Evolutionary conservation across 2,888 invertebrate species (phyloP).

Genomic region (Agrypnus murinus): DNA sequence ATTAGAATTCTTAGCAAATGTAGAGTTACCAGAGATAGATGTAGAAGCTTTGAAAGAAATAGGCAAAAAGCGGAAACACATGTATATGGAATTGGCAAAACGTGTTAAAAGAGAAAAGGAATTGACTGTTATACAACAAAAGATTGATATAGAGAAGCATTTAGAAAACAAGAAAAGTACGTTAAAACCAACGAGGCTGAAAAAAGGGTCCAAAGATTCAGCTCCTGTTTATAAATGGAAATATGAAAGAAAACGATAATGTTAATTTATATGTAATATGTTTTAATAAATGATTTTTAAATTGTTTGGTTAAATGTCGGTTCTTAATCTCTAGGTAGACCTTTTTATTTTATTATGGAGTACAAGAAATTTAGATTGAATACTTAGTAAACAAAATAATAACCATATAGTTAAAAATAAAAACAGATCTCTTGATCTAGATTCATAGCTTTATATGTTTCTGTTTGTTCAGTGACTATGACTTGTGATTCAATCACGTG

Average conservation of each 20-base stretch:
- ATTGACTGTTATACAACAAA: constrained; percentile 83
- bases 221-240: constrained; percentile 88
- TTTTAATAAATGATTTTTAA: too few species aligned
- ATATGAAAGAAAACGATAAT: constrained; percentile 86
- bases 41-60: constrained; percentile 73
- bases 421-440: too few species aligned
- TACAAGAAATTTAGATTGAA: too few species aligned
- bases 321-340: too few species aligned
- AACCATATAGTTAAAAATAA: too few species aligned
- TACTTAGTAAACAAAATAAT: too few species aligned
- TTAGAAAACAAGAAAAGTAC: constrained; percentile 77
- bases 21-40: constrained; percentile 76
- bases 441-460: too few species aligned
- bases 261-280: too few species aligned
- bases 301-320: too few species aligned
- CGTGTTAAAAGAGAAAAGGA: constrained; percentile 86
- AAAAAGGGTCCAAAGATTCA: constrained; percentile 77
- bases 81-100: constrained; percentile 84
- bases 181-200: constrained; percentile 79
- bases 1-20: constrained; percentile 80
- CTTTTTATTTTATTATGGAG: too few species aligned
- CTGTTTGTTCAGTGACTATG: too few species aligned
- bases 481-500: too few species aligned
- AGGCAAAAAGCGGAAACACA: constrained; percentile 74
- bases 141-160: constrained; percentile 82